Evolutionary conservation across 2,113 vertebrate genomes (phyloP), one percentile per base, ranked within the genome.

Genomic region (Calonectris borealis): DNA sequence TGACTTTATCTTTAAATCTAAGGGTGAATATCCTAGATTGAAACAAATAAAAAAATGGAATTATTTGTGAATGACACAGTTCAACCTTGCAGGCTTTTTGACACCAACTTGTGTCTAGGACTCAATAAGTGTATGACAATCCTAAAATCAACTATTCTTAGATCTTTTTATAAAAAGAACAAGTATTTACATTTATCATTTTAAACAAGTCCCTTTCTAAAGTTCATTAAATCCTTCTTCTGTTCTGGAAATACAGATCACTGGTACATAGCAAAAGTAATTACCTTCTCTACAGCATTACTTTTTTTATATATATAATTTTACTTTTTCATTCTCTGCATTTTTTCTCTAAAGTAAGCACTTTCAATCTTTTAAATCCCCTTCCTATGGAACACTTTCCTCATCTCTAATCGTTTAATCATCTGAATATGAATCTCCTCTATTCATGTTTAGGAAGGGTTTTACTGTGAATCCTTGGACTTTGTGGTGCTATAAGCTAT

Each of bases 381-480:
- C 18, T 68, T 95, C 52, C 70, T 62, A n/a, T 48, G 27, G 82
- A 91, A 88, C 34, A 42, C 42, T 78, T 88, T 64, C 29, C 55
- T 88, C 25, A 73, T 27, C 42, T 83, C 46, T 90, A 90, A 92
- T 85, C 3, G 85, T 69, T 90, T 94, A 82, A 91, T 83, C 68
- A 90, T 80, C 52, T 85, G 70, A 87, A 87, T 88, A 76, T 78
- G 55, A 90, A 93, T 93, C 64, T 90, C 40, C 16, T 66, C 88
- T 55, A 31, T 75, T 93, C 83, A 26, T 48, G 32, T 60, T 92
- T 86, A 83, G 76, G 64, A 90, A 92, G 42, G 32, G 46, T 58
- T 94, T 90, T 93, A 90, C 54, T 77, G 42, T 73, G 92, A 94
- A 93, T 92, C 75, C 79, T 70, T 86, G 49, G 66, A 61, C 54